A percentile compares a stretch with the other conserved stretches of the same genome.
Conservation (phyloP, 2,888 invertebrate species). For the Drosophila paracracens region DNA sequence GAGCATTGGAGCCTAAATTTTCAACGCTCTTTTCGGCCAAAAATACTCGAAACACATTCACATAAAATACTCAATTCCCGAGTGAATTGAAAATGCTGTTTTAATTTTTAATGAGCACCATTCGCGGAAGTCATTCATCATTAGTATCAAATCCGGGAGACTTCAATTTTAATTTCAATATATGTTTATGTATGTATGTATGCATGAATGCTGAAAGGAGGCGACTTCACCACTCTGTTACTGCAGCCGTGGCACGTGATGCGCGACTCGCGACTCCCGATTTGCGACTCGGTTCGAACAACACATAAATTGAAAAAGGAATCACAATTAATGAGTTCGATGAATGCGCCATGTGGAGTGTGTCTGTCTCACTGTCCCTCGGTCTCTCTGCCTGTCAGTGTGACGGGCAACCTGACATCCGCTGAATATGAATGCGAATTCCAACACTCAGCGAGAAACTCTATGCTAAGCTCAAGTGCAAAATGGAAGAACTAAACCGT, state of each 20-base stretch:
- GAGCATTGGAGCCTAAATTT: slow-evolving; percentile 34
- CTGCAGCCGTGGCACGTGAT: slow-evolving; percentile 52
- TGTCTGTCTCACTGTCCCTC: slow-evolving; percentile 7
- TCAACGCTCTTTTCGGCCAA: slow-evolving; percentile 16
- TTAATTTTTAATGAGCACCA: slow-evolving; percentile 75
- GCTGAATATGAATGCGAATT: slow-evolving; percentile 10
- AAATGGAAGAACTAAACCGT: not conserved
- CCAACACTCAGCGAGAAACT: not conserved
- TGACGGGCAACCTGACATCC: slow-evolving; percentile 31
- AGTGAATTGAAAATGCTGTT: slow-evolving; percentile 55
- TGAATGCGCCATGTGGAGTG: slow-evolving; percentile 63
- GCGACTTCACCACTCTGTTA: slow-evolving; percentile 4
- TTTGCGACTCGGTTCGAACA: not conserved
- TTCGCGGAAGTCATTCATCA: slow-evolving; percentile 77
- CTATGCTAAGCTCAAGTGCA: not conserved
- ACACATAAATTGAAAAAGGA: slow-evolving; percentile 76
- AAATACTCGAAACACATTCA: slow-evolving; percentile 3
- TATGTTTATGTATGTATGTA: slow-evolving; percentile 12
- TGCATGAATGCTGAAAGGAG: not conserved
- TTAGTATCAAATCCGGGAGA: slow-evolving; percentile 75
- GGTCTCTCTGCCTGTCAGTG: slow-evolving; percentile 12
- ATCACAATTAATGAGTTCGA: slow-evolving; percentile 82
- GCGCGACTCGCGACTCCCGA: slow-evolving; percentile 3
- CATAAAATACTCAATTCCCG: slow-evolving; percentile 15
- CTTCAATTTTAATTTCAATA: slow-evolving; percentile 60